Evolutionary conservation across 2,888 invertebrate genomes (phyloP), one percentile per base, ranked within the genome.

Genomic region (Andrena camellia): DNA sequence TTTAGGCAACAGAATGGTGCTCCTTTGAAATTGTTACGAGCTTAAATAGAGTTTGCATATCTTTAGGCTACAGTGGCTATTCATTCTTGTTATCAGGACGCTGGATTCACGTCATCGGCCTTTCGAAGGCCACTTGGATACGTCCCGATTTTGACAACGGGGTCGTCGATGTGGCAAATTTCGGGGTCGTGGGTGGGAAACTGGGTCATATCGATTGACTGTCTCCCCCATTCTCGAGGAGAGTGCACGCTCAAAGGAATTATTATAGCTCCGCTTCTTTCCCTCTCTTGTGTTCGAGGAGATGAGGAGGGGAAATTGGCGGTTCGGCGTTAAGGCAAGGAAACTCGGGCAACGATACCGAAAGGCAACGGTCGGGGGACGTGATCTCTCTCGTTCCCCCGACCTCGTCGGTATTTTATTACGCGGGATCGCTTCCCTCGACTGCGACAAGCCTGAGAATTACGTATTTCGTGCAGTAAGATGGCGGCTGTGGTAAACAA

Each of bases 131-230:
- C 13, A 20, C 57, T 63, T 52, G 75, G 68, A 26, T 54, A 71
- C 54, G 71, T 29, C 48, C 78, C 75, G 74, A 84, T 87, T 86
- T 76, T 50, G 60, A 70, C 72, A 84, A 86, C 71, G 57, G 69
- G 77, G 84, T 84, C 86, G 85, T 78, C 78, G 80, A 81, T 78
- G 84, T 68, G 82, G 76, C 67, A 78, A 84, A 85, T 86, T 87
- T 89, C 77, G 85, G 77, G 81, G 81, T 83, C 78, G 83, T 62
- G 74, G 73, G n/a, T n/a, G 67, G 29, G 79, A 83, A 90, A 89
- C 81, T 86, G 68, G 88, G 85, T 85, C 87, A 74, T 79, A 90
- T 90, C 89, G 90, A 90, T 89, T 86, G 69, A 71, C 80, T 57
- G 48, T 75, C 75, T 71, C 71, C 71, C 20, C 75, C 70, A 52